Conservation (phyloP, 2,888 invertebrate species). For the Torymus texanus region DNA sequence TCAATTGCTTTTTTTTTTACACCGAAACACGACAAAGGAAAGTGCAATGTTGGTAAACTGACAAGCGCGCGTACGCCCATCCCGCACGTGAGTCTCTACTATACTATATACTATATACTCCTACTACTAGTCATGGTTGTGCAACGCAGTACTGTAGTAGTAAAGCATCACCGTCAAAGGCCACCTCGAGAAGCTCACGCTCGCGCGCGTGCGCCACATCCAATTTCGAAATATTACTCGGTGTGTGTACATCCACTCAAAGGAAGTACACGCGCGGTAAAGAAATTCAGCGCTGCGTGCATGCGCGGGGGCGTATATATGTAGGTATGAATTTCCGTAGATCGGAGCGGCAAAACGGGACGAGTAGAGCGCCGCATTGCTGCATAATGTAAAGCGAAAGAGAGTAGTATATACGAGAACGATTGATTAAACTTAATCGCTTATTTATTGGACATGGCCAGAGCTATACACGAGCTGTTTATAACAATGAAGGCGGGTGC, state of each 20-base stretch:
- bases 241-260: neutral
- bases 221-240: slow-evolving; percentile 20
- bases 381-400: slow-evolving; percentile 29
- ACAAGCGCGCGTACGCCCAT: slow-evolving; percentile 12
- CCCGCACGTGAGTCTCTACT: neutral
- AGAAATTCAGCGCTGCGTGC: neutral
- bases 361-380: neutral
- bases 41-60: slow-evolving; percentile 7
- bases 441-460: slow-evolving; percentile 41
- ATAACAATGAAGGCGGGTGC: slow-evolving; percentile 36
- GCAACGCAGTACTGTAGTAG: too few species aligned
- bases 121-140: too few species aligned
- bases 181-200: neutral
- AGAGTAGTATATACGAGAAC: neutral
- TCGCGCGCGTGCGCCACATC: slow-evolving; percentile 16
- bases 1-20: neutral
- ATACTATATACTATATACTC: too few species aligned
- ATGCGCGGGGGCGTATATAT: neutral
- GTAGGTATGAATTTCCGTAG: neutral
- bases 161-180: neutral
- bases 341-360: too few species aligned
- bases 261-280: neutral
- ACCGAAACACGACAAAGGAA: neutral
- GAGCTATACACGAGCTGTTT: slow-evolving; percentile 15
- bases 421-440: slow-evolving; percentile 45